phyloP scores from a whole-genome alignment of 1,140 invertebrate genomes.

The Tetramorium alpestre region DNA sequence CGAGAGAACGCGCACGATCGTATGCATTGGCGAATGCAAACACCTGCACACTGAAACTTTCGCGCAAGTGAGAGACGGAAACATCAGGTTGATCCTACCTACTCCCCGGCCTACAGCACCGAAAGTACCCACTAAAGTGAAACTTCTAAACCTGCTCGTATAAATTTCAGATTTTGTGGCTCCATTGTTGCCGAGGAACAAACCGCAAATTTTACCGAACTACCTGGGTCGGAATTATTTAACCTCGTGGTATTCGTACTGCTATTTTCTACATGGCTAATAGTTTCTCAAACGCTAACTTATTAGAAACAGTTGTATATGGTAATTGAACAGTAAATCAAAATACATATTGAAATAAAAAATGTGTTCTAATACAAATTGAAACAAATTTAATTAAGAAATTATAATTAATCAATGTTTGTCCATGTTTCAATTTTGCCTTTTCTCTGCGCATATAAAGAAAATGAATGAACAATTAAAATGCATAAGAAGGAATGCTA shows the following conservation, averaged over 20 bases:
- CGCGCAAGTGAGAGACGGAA: slow-evolving; percentile 24
- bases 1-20: slow-evolving; percentile 40
- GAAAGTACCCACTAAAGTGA: slow-evolving; percentile 45
- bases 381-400: neutral
- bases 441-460: neutral
- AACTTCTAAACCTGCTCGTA: slow-evolving; percentile 56
- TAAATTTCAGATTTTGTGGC: slow-evolving; percentile 60
- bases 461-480: neutral
- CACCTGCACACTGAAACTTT: slow-evolving; percentile 45
- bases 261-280: neutral
- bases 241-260: neutral
- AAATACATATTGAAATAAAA: neutral
- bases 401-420: neutral
- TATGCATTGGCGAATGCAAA: slow-evolving; percentile 29
- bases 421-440: neutral
- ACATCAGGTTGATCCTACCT: slow-evolving; percentile 31
- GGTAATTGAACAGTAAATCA: neutral
- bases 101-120: neutral
- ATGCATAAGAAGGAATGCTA: neutral
- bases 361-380: neutral
- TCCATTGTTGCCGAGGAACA: slow-evolving; percentile 41
- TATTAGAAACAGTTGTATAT: neutral
- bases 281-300: neutral
- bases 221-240: slow-evolving; percentile 41
- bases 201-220: slow-evolving; percentile 51